phyloP scores from a whole-genome alignment of 2,113 vertebrate species.

The Shinisaurus crocodilurus region DNA sequence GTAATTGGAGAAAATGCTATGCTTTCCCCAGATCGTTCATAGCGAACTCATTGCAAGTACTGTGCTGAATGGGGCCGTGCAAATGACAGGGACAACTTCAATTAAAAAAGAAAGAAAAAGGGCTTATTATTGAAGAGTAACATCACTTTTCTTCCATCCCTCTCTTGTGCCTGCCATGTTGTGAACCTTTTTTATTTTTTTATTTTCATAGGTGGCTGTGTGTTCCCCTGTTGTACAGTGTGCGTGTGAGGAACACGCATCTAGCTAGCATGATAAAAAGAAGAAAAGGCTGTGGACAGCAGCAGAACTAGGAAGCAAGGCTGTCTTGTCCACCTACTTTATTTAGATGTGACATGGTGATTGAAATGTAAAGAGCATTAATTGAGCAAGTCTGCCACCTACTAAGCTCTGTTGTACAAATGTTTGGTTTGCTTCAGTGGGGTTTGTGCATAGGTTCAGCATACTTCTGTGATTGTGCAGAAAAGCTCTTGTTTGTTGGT shows the following conservation, averaged over 20 bases:
- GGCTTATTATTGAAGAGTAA: too few relatives aligned
- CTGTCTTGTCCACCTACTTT: too few relatives aligned
- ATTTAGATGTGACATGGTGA: not conserved
- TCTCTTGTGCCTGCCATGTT: not conserved
- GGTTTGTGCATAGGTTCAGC: not conserved
- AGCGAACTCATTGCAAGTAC: not conserved
- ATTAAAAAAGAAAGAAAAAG: too few relatives aligned
- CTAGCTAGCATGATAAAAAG: too few relatives aligned
- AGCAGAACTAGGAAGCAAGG: too few relatives aligned
- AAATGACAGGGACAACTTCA: not conserved
- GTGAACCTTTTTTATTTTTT: too few relatives aligned
- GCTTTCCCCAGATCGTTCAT: not conserved
- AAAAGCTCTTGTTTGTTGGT: not conserved
- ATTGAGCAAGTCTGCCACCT: not conserved
- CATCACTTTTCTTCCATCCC: not conserved
- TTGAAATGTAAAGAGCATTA: too few relatives aligned
- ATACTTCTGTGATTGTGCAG: not conserved
- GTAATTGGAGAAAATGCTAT: not conserved
- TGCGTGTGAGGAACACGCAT: not conserved
- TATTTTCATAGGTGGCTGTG: too few relatives aligned
- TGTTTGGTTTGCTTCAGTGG: not conserved
- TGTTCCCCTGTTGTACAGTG: not conserved
- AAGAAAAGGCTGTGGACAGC: too few relatives aligned
- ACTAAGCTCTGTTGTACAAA: not conserved
- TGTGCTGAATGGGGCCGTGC: not conserved